phyloP scores from a whole-genome alignment of 2,113 vertebrate species.

The Nerophis lumbriciformis region DNA sequence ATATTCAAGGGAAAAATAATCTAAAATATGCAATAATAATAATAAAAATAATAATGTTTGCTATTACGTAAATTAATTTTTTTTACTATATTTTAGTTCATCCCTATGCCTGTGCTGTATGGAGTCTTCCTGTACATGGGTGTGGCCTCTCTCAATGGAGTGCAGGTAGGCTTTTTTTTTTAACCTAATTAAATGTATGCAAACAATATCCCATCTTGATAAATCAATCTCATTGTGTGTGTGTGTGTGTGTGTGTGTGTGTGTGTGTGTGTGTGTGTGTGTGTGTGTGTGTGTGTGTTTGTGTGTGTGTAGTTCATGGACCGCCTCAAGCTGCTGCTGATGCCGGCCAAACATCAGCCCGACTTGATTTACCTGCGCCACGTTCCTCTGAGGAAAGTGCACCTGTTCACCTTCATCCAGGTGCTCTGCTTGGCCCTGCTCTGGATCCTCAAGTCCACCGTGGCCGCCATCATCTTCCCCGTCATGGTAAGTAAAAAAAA shows the following conservation, averaged over 20 bases:
- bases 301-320: slow-evolving; percentile 88
- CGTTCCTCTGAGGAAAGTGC: slow-evolving; percentile 89
- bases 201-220: background rate
- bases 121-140: slow-evolving; percentile 79
- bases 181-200: background rate
- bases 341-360: slow-evolving; percentile 97
- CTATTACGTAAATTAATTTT: background rate
- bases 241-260: background rate
- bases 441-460: slow-evolving; percentile 97
- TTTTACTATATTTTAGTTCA: slow-evolving; percentile 53
- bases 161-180: slow-evolving; percentile 62
- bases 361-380: slow-evolving; percentile 96
- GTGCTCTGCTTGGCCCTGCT: slow-evolving; percentile 89
- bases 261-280: background rate
- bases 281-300: background rate
- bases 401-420: slow-evolving; percentile 96
- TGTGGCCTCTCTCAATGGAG: slow-evolving; percentile 74
- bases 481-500: slow-evolving; percentile 81
- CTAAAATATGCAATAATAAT: too few species aligned
- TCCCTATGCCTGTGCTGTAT: slow-evolving; percentile 77
- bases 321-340: slow-evolving; percentile 90
- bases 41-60: too few species aligned
- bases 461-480: slow-evolving; percentile 97
- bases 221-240: too few species aligned
- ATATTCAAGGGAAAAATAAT: too few species aligned